Conservation (phyloP, 2,888 invertebrate genomes). For the Tenthredo amoena region DNA sequence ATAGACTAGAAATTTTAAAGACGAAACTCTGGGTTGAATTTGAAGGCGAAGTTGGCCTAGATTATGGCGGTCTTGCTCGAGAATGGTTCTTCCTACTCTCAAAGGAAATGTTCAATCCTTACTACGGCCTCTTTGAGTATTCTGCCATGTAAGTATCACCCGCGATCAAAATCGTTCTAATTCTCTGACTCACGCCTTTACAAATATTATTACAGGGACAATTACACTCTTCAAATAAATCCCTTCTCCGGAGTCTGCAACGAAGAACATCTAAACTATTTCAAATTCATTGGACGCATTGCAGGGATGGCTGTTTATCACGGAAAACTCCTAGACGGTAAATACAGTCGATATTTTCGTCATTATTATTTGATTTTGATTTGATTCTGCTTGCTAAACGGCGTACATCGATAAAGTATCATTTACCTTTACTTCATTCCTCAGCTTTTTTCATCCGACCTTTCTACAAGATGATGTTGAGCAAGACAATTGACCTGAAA, state of each 20-base stretch:
- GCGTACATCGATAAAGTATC: background rate
- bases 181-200: background rate
- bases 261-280: constrained; percentile 98
- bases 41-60: constrained; percentile 97
- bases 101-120: constrained; percentile 99
- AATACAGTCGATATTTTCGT: constrained; percentile 28
- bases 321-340: constrained; percentile 97
- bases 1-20: constrained; percentile 94
- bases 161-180: background rate
- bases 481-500: constrained; percentile 94
- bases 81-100: constrained; percentile 99
- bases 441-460: constrained; percentile 99
- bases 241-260: constrained; percentile 98
- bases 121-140: constrained; percentile 99
- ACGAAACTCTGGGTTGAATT: constrained; percentile 99
- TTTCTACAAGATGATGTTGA: constrained; percentile 99
- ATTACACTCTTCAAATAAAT: constrained; percentile 99
- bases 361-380: background rate
- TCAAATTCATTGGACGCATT: constrained; percentile 98
- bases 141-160: constrained; percentile 92
- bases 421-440: background rate
- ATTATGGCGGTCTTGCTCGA: constrained; percentile 97
- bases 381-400: background rate
- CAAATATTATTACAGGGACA: constrained; percentile 84
- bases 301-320: constrained; percentile 99